These are phyloP conservation scores for Onychomys leucogaster DNA, from an alignment of 2,797 vertebrate genomes.

Conservation along the genomic window DNA sequence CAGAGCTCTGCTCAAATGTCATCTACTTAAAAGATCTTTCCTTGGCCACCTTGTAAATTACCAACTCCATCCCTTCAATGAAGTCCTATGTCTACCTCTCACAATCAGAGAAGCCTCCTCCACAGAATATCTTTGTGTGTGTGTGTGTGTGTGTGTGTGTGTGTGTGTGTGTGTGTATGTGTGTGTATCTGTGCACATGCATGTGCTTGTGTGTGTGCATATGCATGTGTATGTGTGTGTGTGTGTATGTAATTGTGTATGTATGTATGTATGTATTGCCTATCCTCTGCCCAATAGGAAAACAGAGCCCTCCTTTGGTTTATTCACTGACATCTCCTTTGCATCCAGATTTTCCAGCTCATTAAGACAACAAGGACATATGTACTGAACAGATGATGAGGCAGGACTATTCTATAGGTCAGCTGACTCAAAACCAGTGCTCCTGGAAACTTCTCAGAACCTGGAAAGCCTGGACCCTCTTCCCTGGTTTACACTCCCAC, in stretches of 20 bases:
- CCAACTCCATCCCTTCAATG: neutral
- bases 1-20: neutral
- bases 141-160: neutral
- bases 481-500: neutral
- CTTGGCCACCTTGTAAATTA: neutral
- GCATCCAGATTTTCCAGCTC: neutral
- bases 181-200: neutral
- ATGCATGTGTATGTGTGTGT: neutral
- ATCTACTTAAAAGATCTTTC: neutral
- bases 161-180: neutral
- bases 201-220: neutral
- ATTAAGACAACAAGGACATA: too few species aligned
- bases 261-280: neutral
- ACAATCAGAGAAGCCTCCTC: neutral
- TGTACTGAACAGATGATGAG: neutral
- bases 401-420: neutral
- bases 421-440: neutral
- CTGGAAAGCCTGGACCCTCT: neutral
- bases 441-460: neutral
- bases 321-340: neutral
- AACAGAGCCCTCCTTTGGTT: too few species aligned
- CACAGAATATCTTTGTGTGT: neutral
- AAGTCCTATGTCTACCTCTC: neutral
- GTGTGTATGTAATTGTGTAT: too few species aligned
- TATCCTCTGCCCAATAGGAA: neutral